A percentile compares a stretch with the other conserved stretches of the same genome.
Conservation (phyloP, 2,797 vertebrate species). For the Chlorospingus semifuscus region DNA sequence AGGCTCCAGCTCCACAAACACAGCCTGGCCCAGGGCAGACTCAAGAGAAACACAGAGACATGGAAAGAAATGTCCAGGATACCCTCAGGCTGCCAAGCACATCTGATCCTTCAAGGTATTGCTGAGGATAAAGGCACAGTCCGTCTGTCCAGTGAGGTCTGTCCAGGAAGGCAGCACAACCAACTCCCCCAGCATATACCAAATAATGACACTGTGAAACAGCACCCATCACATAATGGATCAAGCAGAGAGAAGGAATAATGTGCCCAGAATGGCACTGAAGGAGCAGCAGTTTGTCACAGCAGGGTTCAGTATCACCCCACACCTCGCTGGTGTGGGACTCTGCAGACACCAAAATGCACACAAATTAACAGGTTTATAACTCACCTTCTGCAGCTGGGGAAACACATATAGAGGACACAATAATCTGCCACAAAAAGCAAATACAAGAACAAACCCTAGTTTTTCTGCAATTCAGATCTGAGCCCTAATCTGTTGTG, state of each 20-base stretch:
- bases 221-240: background rate
- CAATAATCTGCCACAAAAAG: background rate
- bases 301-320: accelerated
- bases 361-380: accelerated
- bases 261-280: background rate
- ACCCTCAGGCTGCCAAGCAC: slow-evolving; percentile 35
- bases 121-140: background rate
- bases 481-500: accelerated
- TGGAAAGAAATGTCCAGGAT: slow-evolving; percentile 56
- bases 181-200: background rate
- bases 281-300: background rate
- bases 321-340: accelerated
- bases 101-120: slow-evolving; percentile 50
- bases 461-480: background rate
- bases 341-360: background rate
- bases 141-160: background rate
- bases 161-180: background rate
- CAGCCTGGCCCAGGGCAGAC: slow-evolving; percentile 48
- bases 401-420: background rate
- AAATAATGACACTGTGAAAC: background rate
- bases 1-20: slow-evolving; percentile 82
- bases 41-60: slow-evolving; percentile 24
- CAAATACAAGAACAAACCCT: background rate
- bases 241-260: background rate
- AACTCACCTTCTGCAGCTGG: background rate